phyloP scores from a whole-genome alignment of 2,113 vertebrate genomes.

The Mus pahari region DNA sequence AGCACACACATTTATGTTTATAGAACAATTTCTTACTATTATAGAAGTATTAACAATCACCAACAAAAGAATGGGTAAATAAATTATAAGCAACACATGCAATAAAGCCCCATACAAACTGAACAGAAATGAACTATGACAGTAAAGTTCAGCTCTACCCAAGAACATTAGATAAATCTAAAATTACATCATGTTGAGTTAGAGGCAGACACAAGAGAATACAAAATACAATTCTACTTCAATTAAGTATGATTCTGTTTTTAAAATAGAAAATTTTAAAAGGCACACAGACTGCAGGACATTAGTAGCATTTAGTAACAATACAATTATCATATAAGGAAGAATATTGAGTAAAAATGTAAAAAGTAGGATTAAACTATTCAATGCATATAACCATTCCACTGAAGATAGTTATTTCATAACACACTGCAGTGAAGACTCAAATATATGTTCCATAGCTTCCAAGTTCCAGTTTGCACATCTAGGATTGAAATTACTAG shows the following conservation, averaged over 20 bases:
- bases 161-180: constrained; percentile 37
- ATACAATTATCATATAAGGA: not conserved
- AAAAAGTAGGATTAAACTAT: not conserved
- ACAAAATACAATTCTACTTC: not conserved
- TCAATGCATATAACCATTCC: not conserved
- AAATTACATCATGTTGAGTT: not conserved
- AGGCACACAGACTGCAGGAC: not conserved
- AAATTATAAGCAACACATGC: constrained; percentile 44
- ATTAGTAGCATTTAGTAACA: not conserved
- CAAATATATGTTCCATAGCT: not conserved
- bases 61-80: constrained; percentile 36
- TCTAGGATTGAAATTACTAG: not conserved
- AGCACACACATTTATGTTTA: constrained; percentile 55
- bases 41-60: constrained; percentile 41
- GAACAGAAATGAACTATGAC: constrained; percentile 51
- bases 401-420: not conserved
- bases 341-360: not conserved
- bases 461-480: not conserved
- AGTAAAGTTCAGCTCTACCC: constrained; percentile 32
- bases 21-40: constrained; percentile 27
- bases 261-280: not conserved
- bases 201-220: constrained; percentile 59
- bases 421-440: not conserved
- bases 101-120: constrained; percentile 47
- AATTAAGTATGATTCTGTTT: not conserved